Evolutionary conservation across 2,797 vertebrate genomes (phyloP).

Genomic region (Emydoidea blandingii): DNA sequence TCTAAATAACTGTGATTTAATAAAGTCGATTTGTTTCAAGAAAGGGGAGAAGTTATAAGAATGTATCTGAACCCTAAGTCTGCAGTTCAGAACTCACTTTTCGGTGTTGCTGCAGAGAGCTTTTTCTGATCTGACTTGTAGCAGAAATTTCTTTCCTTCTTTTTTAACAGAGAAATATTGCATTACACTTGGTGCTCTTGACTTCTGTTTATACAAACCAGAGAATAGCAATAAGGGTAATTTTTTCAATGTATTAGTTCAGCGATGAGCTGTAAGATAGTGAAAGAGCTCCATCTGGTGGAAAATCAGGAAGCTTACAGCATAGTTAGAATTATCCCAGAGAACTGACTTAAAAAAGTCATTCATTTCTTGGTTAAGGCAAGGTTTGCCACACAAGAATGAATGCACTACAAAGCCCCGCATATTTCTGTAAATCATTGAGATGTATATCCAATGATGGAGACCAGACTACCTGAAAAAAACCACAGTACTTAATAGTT

Average conservation of each 20-base stretch:
- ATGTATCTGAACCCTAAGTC: not conserved
- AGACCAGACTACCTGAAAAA: not conserved
- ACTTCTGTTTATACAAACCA: rapidly evolving
- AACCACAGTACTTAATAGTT: rapidly evolving
- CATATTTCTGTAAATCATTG: not conserved
- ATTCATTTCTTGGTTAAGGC: not conserved
- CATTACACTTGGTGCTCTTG: not conserved
- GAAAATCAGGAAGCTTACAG: not conserved
- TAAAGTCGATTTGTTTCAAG: not conserved
- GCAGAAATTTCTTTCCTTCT: not conserved
- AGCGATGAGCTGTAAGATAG: not conserved
- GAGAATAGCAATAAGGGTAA: rapidly evolving
- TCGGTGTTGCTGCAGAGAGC: rapidly evolving
- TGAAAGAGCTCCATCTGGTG: constrained; percentile 67
- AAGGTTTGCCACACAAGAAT: not conserved
- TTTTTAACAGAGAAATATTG: not conserved
- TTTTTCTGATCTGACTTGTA: not conserved
- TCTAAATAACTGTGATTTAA: not conserved
- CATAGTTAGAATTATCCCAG: not conserved
- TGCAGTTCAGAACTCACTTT: not conserved
- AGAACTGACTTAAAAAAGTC: not conserved
- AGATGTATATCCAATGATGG: not conserved
- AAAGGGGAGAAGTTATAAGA: not conserved
- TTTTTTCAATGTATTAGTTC: rapidly evolving
- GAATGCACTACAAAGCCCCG: rapidly evolving